phyloP scores from a whole-genome alignment of 2,888 invertebrate genomes.

The Spatulosminthurus flaviceps region DNA sequence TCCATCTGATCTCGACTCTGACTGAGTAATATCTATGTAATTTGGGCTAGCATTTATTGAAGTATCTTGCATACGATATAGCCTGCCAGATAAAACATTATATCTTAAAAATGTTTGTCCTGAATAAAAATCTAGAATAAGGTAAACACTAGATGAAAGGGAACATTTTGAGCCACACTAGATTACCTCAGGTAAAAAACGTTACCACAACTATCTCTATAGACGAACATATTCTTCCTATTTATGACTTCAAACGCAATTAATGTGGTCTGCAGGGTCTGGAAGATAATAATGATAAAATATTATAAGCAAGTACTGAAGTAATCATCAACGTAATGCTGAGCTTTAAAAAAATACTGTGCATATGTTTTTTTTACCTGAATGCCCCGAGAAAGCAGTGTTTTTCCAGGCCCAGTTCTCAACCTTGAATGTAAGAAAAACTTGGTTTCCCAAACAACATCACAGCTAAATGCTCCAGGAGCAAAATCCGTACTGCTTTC shows the following conservation, averaged over 20 bases:
- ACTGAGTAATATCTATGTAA: slow-evolving; percentile 12
- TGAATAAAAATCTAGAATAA: no score
- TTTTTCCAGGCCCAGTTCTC: slow-evolving; percentile 73
- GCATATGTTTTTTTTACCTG: slow-evolving; percentile 44
- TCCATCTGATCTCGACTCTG: slow-evolving; percentile 20
- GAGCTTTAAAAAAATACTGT: not conserved
- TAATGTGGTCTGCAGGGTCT: slow-evolving; percentile 74
- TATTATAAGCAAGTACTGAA: no score
- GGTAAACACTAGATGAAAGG: no score
- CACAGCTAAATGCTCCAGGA: slow-evolving; percentile 78
- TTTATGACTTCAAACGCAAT: slow-evolving; percentile 78
- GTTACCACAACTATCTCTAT: slow-evolving; percentile 73
- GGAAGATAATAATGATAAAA: slow-evolving; percentile 58
- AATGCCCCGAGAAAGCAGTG: slow-evolving; percentile 73
- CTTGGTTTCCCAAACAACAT: slow-evolving; percentile 76
- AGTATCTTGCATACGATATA: slow-evolving; percentile 41
- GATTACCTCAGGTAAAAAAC: slow-evolving; percentile 72
- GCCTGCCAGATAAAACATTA: no score
- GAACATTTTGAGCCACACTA: not conserved
- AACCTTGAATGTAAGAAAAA: slow-evolving; percentile 78
- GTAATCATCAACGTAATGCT: no score
- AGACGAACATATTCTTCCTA: slow-evolving; percentile 80
- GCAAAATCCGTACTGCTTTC: slow-evolving; percentile 43
- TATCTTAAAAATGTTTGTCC: no score
- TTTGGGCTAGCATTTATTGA: slow-evolving; percentile 37